phyloP scores from a whole-genome alignment of 2,888 invertebrate species.

The Psococerastis gibbosa region DNA sequence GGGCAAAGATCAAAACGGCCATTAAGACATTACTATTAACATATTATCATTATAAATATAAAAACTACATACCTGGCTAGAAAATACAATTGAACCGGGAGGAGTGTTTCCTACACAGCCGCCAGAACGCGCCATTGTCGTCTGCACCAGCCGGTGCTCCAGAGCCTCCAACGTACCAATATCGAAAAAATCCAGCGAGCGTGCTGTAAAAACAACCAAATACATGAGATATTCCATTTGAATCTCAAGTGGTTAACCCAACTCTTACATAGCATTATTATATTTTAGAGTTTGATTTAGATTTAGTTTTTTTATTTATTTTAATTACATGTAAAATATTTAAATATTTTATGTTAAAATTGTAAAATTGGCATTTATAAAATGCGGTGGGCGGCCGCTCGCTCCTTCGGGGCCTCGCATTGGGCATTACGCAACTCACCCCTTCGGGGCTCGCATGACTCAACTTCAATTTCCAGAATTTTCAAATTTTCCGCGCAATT shows the following conservation, averaged over 20 bases:
- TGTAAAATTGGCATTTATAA: no score
- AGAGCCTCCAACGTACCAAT: conserved; percentile 81
- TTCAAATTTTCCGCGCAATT: no score
- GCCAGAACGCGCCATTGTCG: conserved; percentile 37
- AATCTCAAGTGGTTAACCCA: background rate
- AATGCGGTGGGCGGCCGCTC: no score
- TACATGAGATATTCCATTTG: background rate
- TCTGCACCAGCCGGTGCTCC: conserved; percentile 51
- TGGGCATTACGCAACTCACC: no score
- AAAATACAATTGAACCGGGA: conserved; percentile 48
- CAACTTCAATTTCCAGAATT: no score
- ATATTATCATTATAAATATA: no score
- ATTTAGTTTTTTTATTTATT: background rate
- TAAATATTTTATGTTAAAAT: background rate
- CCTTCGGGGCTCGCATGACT: no score
- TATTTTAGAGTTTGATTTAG: no score
- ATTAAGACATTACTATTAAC: no score
- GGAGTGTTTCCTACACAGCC: conserved; percentile 41
- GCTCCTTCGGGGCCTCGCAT: no score
- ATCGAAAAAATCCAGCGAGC: conserved; percentile 89
- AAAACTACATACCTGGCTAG: conserved; percentile 43
- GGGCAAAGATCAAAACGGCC: no score
- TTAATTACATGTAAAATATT: background rate
- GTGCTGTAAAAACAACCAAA: conserved; percentile 39
- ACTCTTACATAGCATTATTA: background rate